phyloP scores from a whole-genome alignment of 2,113 vertebrate genomes.

The Dinomys branickii region DNA sequence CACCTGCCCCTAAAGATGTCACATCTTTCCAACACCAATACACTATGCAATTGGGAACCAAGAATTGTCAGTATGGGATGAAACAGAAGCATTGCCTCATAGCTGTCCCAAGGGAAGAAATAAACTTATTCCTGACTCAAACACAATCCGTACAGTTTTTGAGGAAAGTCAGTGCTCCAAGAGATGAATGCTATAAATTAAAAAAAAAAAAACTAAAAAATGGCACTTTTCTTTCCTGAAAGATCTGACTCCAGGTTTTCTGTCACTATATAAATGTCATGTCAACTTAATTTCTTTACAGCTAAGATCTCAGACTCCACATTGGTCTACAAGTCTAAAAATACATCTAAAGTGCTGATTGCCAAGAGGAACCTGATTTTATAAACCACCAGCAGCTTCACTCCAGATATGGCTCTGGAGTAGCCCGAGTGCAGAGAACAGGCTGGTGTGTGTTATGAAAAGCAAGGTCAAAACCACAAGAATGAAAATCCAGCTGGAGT shows the following conservation, averaged over 20 bases:
- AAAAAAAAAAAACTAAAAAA: neutral
- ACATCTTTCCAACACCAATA: neutral
- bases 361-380: slow-evolving; percentile 74
- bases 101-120: neutral
- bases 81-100: neutral
- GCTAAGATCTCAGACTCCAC: slow-evolving; percentile 37
- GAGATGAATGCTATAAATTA: neutral
- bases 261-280: neutral
- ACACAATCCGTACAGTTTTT: neutral
- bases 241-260: slow-evolving; percentile 5
- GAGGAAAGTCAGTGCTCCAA: neutral
- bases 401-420: slow-evolving; percentile 65
- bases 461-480: slow-evolving; percentile 77
- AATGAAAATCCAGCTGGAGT: slow-evolving; percentile 80
- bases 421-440: slow-evolving; percentile 46
- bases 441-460: slow-evolving; percentile 74
- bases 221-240: slow-evolving; percentile 27
- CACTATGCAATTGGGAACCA: neutral
- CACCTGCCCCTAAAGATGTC: neutral
- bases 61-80: neutral
- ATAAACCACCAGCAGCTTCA: slow-evolving; percentile 71
- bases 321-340: neutral
- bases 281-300: slow-evolving; percentile 19
- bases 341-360: slow-evolving; percentile 53
- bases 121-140: neutral